phyloP scores from a whole-genome alignment of 2,888 invertebrate genomes.

The Eilema caniola region DNA sequence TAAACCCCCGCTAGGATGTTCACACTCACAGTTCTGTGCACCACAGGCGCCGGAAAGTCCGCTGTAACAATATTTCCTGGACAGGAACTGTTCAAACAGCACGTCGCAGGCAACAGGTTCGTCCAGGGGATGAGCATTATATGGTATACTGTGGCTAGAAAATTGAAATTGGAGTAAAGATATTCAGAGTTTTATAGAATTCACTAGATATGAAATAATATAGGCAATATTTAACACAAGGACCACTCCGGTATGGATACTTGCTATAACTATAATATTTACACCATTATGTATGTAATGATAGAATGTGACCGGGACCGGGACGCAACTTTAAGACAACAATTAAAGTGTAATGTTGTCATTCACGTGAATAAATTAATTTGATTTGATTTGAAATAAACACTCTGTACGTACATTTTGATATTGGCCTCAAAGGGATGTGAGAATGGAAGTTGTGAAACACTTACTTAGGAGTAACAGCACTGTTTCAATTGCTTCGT shows the following conservation, averaged over 20 bases:
- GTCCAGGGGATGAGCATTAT: not conserved
- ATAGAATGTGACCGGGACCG: too few species aligned
- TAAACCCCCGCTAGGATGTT: not conserved
- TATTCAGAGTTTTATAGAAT: not conserved
- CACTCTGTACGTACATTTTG: not conserved
- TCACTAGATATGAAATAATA: too few species aligned
- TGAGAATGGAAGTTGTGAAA: not conserved
- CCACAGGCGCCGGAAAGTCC: not conserved
- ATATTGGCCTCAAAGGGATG: not conserved
- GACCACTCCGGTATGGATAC: too few species aligned
- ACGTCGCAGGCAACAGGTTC: not conserved
- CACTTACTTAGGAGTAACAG: constrained; percentile 11
- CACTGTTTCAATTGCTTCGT: constrained; percentile 18
- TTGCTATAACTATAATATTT: too few species aligned
- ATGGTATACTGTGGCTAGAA: not conserved
- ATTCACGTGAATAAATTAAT: too few species aligned
- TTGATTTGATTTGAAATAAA: too few species aligned
- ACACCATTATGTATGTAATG: too few species aligned
- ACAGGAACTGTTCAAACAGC: not conserved
- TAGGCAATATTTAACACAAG: too few species aligned
- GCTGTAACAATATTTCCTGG: not conserved
- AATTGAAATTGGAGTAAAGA: not conserved
- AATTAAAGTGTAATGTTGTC: too few species aligned
- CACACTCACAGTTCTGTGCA: not conserved
- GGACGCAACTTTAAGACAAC: too few species aligned